A percentile compares a stretch with the other conserved stretches of the same genome.
phyloP scores from a whole-genome alignment of 2,113 vertebrate species.

The Paradoxurus hermaphroditus region DNA sequence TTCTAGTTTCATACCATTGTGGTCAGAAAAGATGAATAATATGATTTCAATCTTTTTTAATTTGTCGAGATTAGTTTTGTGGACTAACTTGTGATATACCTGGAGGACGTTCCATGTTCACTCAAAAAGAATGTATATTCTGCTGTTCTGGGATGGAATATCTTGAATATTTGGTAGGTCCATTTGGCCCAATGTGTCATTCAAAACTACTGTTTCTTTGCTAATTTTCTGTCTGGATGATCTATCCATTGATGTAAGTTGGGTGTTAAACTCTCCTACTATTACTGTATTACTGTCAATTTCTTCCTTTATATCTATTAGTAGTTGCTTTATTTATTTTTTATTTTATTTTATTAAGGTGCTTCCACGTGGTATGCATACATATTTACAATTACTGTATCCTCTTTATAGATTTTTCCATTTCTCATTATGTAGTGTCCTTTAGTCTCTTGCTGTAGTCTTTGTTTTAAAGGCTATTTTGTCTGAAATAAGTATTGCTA shows the following conservation, averaged over 20 bases:
- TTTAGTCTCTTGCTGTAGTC: not conserved
- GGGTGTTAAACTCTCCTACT: not conserved
- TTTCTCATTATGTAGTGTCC: not conserved
- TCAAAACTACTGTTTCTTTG: too few relatives aligned
- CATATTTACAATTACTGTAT: not conserved
- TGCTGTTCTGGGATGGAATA: not conserved
- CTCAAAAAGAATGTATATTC: not conserved
- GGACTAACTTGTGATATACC: not conserved
- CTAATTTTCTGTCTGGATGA: too few relatives aligned
- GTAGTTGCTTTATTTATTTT: not conserved
- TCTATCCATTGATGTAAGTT: too few relatives aligned
- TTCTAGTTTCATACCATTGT: not conserved
- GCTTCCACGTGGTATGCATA: not conserved
- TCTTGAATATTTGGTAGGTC: not conserved
- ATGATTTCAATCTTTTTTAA: not conserved
- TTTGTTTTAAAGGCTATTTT: not conserved
- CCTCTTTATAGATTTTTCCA: not conserved
- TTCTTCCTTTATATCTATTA: not conserved
- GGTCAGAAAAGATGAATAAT: not conserved
- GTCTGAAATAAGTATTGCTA: not conserved
- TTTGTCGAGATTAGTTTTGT: not conserved
- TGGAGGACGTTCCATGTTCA: not conserved
- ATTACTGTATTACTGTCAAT: not conserved
- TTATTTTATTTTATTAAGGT: not conserved
- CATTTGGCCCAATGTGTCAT: not conserved